Base-by-base conservation (phyloP, 23 tunicate species). In the Diplosoma virens region DNA sequence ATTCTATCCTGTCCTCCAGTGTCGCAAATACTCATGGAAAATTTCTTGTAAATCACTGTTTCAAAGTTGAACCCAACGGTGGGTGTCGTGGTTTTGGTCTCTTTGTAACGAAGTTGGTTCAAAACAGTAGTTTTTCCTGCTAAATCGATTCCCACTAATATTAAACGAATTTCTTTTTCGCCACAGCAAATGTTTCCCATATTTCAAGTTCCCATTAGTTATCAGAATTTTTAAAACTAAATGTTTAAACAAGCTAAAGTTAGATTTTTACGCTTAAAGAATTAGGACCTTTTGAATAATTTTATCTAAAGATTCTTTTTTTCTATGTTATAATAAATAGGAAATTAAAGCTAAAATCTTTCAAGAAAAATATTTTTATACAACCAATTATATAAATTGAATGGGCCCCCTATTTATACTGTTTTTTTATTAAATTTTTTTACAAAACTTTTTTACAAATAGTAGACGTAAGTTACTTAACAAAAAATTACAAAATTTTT, bases 1-100 rank as follows among this genome's bases (percentile, higher is more conserved):
- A 89, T 79, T 52, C 82, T 89, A 71, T 89, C 88, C 35, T 89
- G 96, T 23, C 96, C 96, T 22, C 96, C 96, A 27, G 96, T 89
- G 73, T 89, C 96, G 88, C 96, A 89, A 6, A 89, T 82, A 64
- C 76, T 86, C 24, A 82, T 46, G 23, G 73, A 59, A 2, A 71
- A 46, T 30, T 82, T 78, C 46, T 89, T 89, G 47, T 85, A 82
- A 7, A 21, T 30, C 16, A 89, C 59, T 11, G 96, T 81, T 50
- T 89, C 96, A 74, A 77, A 82, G 68, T 89, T 89, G 47, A 81
- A 89, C 20, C 96, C 96, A 27, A 89, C 84, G 0, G 96, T 89
- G 3, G 96, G 88, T 9, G 84, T 82, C 1, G 96, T 89, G 69
- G 83, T 24, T 34, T 81, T 81, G 33, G 88, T 82, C 30, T 89